phyloP scores from a whole-genome alignment of 2,113 vertebrate genomes.

The Peromyscus californicus region DNA sequence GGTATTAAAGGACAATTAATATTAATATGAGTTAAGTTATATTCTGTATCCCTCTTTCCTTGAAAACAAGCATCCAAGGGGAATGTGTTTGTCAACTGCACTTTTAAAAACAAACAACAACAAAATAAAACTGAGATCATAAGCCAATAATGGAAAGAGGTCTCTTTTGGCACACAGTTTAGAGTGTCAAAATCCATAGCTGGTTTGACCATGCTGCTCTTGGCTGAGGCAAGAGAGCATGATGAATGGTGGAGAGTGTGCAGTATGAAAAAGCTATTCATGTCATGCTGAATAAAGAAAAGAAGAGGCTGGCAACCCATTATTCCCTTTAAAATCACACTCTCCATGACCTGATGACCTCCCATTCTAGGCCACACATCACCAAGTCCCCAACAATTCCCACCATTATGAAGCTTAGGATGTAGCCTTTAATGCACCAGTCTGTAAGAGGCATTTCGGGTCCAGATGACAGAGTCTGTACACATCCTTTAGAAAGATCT shows the following conservation, averaged over 20 bases:
- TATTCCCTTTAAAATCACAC: background rate
- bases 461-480: background rate
- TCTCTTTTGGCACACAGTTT: background rate
- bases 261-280: background rate
- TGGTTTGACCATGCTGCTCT: background rate
- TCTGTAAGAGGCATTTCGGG: background rate
- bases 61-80: background rate
- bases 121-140: background rate
- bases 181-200: background rate
- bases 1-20: background rate
- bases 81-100: background rate
- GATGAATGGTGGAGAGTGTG: fast-evolving
- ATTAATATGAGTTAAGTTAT: background rate
- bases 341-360: background rate
- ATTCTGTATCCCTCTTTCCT: background rate
- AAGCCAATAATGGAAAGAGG: background rate
- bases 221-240: background rate
- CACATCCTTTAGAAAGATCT: background rate
- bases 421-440: background rate
- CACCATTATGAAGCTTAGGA: background rate
- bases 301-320: fast-evolving
- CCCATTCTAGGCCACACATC: background rate
- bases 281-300: background rate
- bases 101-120: background rate
- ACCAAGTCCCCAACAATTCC: too few relatives aligned